A percentile compares a stretch with the other conserved stretches of the same genome.
Evolutionary conservation across 1,140 invertebrate species (phyloP).

Genomic region (Drosophila trapezifrons): DNA sequence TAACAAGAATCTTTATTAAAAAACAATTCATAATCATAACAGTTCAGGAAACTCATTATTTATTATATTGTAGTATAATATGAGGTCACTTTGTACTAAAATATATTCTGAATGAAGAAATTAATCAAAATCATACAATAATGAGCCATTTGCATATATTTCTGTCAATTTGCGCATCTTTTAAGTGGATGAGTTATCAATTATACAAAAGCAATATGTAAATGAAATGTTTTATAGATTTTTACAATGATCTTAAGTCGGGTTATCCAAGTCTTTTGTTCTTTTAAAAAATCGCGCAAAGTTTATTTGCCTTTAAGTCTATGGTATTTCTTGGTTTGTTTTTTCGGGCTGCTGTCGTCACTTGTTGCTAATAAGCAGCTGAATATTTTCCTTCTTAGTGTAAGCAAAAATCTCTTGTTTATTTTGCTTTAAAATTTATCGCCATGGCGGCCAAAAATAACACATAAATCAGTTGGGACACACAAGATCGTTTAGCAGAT

Average conservation of each 20-base stretch:
- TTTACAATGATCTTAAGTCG: background rate
- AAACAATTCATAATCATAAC: background rate
- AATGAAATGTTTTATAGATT: background rate
- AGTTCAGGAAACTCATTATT: no score
- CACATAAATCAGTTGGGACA: constrained; percentile 57
- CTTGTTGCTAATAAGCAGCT: constrained; percentile 43
- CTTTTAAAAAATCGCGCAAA: background rate
- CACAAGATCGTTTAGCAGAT: constrained; percentile 34
- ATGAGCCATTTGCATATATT: no score
- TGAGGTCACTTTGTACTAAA: background rate
- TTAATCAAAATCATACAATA: background rate
- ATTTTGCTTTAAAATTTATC: constrained; percentile 57
- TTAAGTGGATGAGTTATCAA: no score
- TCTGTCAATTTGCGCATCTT: background rate
- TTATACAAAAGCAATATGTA: no score
- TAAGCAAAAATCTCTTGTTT: constrained; percentile 55
- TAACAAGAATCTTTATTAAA: background rate
- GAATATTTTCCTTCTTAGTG: constrained; percentile 27
- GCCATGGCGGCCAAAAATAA: constrained; percentile 47
- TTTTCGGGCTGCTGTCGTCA: constrained; percentile 58
- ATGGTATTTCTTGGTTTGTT: constrained; percentile 13
- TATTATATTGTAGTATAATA: no score
- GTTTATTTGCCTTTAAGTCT: constrained; percentile 37
- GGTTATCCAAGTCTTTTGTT: background rate
- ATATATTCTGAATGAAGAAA: no score